Conservation (phyloP, 2,888 invertebrate genomes). For the Pyrochroa serraticornis region DNA sequence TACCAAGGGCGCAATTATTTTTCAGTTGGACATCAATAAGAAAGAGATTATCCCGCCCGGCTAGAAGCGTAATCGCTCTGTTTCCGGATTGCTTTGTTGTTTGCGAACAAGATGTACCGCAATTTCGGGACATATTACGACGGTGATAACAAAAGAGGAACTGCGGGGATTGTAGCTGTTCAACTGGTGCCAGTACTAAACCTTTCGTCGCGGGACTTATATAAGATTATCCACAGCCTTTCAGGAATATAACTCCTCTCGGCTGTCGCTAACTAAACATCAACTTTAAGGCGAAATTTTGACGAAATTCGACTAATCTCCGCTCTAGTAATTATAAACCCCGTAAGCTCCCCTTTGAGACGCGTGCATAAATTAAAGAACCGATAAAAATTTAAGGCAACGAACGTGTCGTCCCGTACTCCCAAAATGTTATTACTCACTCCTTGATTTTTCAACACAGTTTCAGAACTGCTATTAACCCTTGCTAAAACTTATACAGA, state of each 20-base stretch:
- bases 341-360: too few species aligned
- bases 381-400: too few species aligned
- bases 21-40: background rate
- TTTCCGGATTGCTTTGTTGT: slow-evolving; percentile 33
- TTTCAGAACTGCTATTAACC: too few species aligned
- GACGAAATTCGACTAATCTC: slow-evolving; percentile 14
- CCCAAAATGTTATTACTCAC: too few species aligned
- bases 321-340: background rate
- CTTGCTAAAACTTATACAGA: too few species aligned
- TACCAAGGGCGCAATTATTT: slow-evolving; percentile 2
- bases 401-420: too few species aligned
- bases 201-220: slow-evolving; percentile 32
- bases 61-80: slow-evolving; percentile 24
- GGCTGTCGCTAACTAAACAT: slow-evolving; percentile 9
- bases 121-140: slow-evolving; percentile 39
- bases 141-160: slow-evolving; percentile 37
- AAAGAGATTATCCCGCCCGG: slow-evolving; percentile 5
- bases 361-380: too few species aligned
- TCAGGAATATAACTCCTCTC: slow-evolving; percentile 16
- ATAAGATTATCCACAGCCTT: slow-evolving; percentile 30
- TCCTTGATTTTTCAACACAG: too few species aligned
- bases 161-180: slow-evolving; percentile 31
- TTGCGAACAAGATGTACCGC: slow-evolving; percentile 35
- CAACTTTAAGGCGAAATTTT: slow-evolving; percentile 12
- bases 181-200: slow-evolving; percentile 32